These are phyloP conservation scores for Pemphredon lugubris DNA, from an alignment of 2,888 invertebrate species.

Conservation along the genomic window DNA sequence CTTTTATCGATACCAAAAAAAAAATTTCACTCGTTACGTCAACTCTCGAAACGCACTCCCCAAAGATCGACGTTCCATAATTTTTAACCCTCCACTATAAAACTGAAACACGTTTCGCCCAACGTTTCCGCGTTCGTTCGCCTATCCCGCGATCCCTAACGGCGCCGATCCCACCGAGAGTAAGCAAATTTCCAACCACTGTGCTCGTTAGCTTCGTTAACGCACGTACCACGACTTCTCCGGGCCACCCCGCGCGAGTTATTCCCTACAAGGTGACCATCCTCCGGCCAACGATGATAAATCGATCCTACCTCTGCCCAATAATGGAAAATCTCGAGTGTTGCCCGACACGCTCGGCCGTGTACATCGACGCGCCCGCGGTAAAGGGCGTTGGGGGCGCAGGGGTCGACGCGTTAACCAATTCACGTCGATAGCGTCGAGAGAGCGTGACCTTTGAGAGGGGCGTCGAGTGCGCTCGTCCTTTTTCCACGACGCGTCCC, in stretches of 20 bases:
- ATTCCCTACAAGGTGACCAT: constrained; percentile 20
- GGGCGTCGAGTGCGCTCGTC: background rate
- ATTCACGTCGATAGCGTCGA: background rate
- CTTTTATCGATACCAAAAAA: no score
- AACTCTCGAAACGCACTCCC: no score
- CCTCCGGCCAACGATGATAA: constrained; percentile 30
- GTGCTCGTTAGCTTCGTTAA: constrained; percentile 35
- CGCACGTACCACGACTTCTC: constrained; percentile 39
- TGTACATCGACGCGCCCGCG: no score
- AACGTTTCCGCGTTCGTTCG: no score
- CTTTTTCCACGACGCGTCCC: constrained; percentile 32
- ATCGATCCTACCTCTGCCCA: constrained; percentile 19
- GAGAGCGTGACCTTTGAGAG: background rate
- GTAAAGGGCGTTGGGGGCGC: no score
- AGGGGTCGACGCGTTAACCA: background rate
- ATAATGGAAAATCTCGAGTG: background rate
- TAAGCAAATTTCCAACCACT: constrained; percentile 31
- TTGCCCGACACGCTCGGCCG: no score
- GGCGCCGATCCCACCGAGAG: no score
- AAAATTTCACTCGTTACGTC: no score
- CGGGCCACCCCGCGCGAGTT: constrained; percentile 28
- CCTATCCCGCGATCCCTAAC: no score
- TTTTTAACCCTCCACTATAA: no score
- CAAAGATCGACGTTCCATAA: no score
- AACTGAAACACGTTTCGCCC: no score